These are phyloP conservation scores for Oryctes rhinoceros DNA, from an alignment of 1,140 invertebrate species.

Conservation along the genomic window DNA sequence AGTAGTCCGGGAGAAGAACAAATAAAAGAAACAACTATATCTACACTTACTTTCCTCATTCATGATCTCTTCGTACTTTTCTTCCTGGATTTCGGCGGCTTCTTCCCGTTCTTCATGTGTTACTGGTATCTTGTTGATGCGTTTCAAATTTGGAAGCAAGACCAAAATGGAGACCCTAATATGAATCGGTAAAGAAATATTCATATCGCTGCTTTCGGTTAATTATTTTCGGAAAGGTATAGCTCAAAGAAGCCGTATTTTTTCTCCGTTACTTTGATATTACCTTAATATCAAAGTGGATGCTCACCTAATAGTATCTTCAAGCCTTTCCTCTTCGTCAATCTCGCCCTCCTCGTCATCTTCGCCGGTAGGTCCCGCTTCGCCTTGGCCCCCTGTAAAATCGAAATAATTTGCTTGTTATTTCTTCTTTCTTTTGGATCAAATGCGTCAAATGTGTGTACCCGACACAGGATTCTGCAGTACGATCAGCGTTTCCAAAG, in stretches of 20 bases:
- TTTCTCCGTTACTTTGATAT: too few species aligned
- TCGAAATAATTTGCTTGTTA: neutral
- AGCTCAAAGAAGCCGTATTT: too few species aligned
- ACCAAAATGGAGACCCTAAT: constrained; percentile 62
- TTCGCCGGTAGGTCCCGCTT: constrained; percentile 10
- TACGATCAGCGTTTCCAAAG: constrained; percentile 62
- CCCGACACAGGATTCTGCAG: constrained; percentile 63
- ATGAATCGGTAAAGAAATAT: constrained; percentile 12
- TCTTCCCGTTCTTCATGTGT: constrained; percentile 63
- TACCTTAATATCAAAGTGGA: neutral
- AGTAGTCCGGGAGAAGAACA: too few species aligned
- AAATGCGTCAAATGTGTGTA: neutral
- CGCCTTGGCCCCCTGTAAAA: neutral
- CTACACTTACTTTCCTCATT: constrained; percentile 51
- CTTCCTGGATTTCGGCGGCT: constrained; percentile 47
- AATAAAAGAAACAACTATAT: too few species aligned
- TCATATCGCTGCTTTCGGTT: too few species aligned
- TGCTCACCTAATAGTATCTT: constrained; percentile 57
- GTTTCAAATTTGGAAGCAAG: constrained; percentile 61
- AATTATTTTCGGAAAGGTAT: too few species aligned
- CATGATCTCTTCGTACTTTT: constrained; percentile 53
- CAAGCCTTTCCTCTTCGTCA: constrained; percentile 53
- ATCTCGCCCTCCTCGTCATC: constrained; percentile 53
- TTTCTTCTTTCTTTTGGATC: neutral
- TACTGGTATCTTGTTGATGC: constrained; percentile 63